phyloP scores from a whole-genome alignment of 2,797 vertebrate genomes.

The Podarcis lilfordi region DNA sequence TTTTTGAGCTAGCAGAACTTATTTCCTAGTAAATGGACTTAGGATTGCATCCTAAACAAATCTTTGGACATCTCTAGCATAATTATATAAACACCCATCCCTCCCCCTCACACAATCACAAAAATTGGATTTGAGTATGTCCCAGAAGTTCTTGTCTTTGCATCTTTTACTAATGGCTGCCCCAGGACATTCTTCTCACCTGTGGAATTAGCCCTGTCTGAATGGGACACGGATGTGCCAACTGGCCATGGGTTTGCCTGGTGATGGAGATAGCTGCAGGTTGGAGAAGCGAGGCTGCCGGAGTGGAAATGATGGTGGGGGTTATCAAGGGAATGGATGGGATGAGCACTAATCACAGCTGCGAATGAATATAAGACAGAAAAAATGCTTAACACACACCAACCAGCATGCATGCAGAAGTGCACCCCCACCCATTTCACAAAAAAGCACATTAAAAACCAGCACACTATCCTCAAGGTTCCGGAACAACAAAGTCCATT shows the following conservation, averaged over 20 bases:
- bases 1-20: background rate
- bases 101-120: background rate
- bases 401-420: constrained; percentile 41
- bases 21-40: background rate
- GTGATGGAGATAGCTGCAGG: constrained; percentile 93
- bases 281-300: constrained; percentile 94
- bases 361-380: constrained; percentile 89
- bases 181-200: constrained; percentile 84
- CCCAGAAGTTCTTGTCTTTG: constrained; percentile 32
- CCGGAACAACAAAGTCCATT: background rate
- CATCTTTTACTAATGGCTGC: background rate
- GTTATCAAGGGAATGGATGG: constrained; percentile 99
- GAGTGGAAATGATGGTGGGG: constrained; percentile 99
- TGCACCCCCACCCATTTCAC: constrained; percentile 39
- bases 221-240: constrained; percentile 90
- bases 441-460: background rate
- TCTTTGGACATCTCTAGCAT: background rate
- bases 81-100: background rate
- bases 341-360: constrained; percentile 99
- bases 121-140: background rate
- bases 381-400: constrained; percentile 77
- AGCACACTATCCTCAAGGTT: background rate
- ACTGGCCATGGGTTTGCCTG: constrained; percentile 86
- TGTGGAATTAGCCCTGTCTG: constrained; percentile 96
- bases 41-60: background rate